phyloP scores from a whole-genome alignment of 2,888 invertebrate genomes.

The Synergus japonicus region DNA sequence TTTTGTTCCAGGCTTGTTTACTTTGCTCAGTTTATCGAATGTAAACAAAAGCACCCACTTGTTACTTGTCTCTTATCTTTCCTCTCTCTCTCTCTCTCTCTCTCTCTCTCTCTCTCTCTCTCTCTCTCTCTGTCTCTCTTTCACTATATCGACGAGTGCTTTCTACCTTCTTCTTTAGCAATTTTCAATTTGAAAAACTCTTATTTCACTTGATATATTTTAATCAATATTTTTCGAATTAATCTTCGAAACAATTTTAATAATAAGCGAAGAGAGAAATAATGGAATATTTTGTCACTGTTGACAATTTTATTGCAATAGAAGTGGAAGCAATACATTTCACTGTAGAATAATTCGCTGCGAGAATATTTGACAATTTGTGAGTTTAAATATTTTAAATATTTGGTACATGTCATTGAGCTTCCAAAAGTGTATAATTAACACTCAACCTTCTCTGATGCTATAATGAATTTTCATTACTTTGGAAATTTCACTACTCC shows the following conservation, averaged over 20 bases:
- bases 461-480: constrained; percentile 13
- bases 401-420: too few species aligned
- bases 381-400: too few species aligned
- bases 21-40: constrained; percentile 66
- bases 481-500: neutral
- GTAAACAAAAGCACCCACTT: constrained; percentile 60
- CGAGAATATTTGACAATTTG: too few species aligned
- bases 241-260: too few species aligned
- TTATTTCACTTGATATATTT: too few species aligned
- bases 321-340: too few species aligned
- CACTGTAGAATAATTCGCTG: too few species aligned
- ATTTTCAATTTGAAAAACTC: neutral
- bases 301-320: too few species aligned
- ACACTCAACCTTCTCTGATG: neutral
- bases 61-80: constrained; percentile 10
- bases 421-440: neutral
- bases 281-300: too few species aligned
- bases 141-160: neutral
- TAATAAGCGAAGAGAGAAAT: too few species aligned
- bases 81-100: neutral
- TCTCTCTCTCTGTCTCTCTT: neutral
- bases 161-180: neutral
- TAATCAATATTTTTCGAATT: too few species aligned
- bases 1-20: constrained; percentile 67
- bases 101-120: neutral